Base-by-base conservation (phyloP, 2,797 vertebrate species). In the Oophaga sylvatica region DNA sequence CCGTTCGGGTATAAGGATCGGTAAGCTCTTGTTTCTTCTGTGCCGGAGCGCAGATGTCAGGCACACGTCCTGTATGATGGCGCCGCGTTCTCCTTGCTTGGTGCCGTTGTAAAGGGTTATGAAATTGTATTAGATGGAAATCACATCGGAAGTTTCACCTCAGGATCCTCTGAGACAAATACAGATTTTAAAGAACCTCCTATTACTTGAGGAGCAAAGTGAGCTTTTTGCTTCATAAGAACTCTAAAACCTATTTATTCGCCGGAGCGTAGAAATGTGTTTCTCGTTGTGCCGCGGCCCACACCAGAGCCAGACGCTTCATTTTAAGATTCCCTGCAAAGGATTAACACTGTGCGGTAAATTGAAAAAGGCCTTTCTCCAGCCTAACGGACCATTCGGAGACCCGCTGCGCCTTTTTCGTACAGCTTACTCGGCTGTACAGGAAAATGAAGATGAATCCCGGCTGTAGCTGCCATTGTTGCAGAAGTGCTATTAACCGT, bases 371-470 rank as follows among this genome's bases (percentile, higher is more conserved):
- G 62, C 26, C 78, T 86, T 89, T 89, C 57, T 86, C 45, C 84
- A 71, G 35, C 53, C 68, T 78, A 35, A 78, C 83, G 41, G 79
- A 70, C 79, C 79, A 57, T 70, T 81, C 15, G 71, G 41, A 56
- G 59, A 60, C 87, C 60, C 22, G 87, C 87, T 89, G 87, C 70
- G 84, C 84, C 68, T 71, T 77, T 87, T 68, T 87, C 59, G 70
- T 57, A 59, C 67, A 31, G 78, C 70, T 85, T 68, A 76, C 57
- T 77, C 35, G 62, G 80, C 70, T 82, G 65, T 71, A 48, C 80
- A 16, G 80, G 60, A 41, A 86, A 83, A 89, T 86, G 88, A 89
- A 89, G 84, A 89, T 86, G 80, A 79, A 89, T 89, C 56, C 84
- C 22, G 75, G 84, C 84, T 79, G 67, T 29, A 62, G 81, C 53